Conservation (phyloP, 2,888 invertebrate species). For the Leucophenga maculata region DNA sequence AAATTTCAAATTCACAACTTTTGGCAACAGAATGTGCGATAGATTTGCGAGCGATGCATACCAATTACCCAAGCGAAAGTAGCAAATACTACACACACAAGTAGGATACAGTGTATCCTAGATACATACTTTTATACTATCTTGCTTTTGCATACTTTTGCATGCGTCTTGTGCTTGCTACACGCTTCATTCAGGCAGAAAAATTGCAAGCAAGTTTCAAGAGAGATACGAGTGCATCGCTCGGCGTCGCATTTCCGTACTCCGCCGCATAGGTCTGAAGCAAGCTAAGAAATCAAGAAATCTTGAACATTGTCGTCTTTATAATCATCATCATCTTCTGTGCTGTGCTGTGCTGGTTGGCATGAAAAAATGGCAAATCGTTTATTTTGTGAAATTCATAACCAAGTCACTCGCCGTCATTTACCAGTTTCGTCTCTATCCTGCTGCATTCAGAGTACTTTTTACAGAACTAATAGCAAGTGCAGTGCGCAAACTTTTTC, state of each 20-base stretch:
- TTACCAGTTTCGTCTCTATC: not conserved
- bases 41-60: slow-evolving; percentile 31
- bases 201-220: no score
- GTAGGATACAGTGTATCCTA: slow-evolving; percentile 18
- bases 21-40: slow-evolving; percentile 34
- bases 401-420: slow-evolving; percentile 31
- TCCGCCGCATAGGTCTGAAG: not conserved
- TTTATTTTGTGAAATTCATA: slow-evolving; percentile 49
- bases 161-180: no score
- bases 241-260: not conserved
- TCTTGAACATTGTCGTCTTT: no score
- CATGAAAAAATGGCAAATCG: slow-evolving; percentile 40
- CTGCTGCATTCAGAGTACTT: not conserved
- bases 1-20: slow-evolving; percentile 38
- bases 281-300: not conserved
- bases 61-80: slow-evolving; percentile 18
- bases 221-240: not conserved
- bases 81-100: not conserved
- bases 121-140: no score
- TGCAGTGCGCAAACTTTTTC: slow-evolving; percentile 34
- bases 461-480: slow-evolving; percentile 24
- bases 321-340: not conserved
- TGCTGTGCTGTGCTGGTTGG: not conserved
- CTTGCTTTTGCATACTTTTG: no score
- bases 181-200: no score